These are phyloP conservation scores for Sapayoa aenigma DNA, from an alignment of 2,113 vertebrate species.

Conservation along the genomic window DNA sequence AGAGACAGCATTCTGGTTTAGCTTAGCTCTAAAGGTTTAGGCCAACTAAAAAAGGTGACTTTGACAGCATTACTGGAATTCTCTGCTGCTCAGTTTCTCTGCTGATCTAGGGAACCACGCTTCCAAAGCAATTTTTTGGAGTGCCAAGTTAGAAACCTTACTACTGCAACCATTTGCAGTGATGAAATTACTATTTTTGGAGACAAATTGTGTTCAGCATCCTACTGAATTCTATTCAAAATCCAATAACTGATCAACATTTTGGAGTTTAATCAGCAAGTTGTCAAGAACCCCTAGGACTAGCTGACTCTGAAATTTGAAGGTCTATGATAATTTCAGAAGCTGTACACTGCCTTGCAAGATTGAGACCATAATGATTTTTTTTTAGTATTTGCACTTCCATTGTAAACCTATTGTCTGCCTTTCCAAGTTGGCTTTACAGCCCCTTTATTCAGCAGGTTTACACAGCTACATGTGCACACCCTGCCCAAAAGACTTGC, in stretches of 20 bases:
- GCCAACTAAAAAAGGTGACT: background rate
- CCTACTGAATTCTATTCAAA: background rate
- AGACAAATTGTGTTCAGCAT: background rate
- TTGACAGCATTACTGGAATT: background rate
- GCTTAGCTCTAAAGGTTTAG: background rate
- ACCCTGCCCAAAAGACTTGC: background rate
- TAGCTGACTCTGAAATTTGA: background rate
- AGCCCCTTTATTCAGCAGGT: background rate
- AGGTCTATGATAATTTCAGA: background rate
- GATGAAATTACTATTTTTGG: background rate
- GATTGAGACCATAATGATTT: background rate
- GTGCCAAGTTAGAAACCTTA: background rate
- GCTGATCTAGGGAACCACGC: background rate
- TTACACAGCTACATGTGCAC: background rate
- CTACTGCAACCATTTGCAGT: background rate
- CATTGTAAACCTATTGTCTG: background rate
- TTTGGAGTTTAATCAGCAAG: background rate
- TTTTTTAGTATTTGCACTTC: background rate
- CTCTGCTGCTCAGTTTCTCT: background rate
- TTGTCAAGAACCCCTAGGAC: background rate
- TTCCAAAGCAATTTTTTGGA: background rate
- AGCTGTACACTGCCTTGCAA: background rate
- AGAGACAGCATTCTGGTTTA: background rate
- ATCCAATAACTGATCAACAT: background rate
- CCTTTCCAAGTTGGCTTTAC: background rate